Evolutionary conservation across 2,113 vertebrate species (phyloP).

Genomic region (Haemorhous mexicanus): DNA sequence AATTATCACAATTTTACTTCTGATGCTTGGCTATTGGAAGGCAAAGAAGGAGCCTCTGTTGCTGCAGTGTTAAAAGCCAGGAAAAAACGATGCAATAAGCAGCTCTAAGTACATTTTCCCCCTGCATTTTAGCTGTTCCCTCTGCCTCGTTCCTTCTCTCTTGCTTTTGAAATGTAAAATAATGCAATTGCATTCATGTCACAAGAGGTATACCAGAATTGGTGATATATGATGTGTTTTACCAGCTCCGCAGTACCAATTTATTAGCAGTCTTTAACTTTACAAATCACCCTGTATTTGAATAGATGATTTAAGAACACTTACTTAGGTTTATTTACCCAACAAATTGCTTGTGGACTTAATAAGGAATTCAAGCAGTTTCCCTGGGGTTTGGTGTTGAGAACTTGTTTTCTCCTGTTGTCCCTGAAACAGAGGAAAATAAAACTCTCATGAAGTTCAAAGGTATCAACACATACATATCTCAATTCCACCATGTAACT

Average conservation of each 20-base stretch:
- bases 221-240: not conserved
- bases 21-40: not conserved
- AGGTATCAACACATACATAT: not conserved
- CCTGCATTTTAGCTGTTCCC: not conserved
- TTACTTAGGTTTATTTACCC: not conserved
- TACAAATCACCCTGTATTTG: not conserved
- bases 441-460: not conserved
- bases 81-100: not conserved
- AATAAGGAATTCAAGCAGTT: not conserved
- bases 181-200: not conserved
- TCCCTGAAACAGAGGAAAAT: not conserved
- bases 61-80: not conserved
- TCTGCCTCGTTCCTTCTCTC: not conserved
- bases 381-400: not conserved
- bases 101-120: not conserved
- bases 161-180: not conserved
- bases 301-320: not conserved
- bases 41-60: not conserved
- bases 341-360: not conserved
- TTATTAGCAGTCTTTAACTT: conserved; percentile 21
- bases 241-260: not conserved
- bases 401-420: not conserved
- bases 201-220: not conserved
- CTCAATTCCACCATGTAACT: not conserved
- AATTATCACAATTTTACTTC: not conserved